Base-by-base conservation (phyloP, 2,113 vertebrate genomes). In the Piaya cayana region DNA sequence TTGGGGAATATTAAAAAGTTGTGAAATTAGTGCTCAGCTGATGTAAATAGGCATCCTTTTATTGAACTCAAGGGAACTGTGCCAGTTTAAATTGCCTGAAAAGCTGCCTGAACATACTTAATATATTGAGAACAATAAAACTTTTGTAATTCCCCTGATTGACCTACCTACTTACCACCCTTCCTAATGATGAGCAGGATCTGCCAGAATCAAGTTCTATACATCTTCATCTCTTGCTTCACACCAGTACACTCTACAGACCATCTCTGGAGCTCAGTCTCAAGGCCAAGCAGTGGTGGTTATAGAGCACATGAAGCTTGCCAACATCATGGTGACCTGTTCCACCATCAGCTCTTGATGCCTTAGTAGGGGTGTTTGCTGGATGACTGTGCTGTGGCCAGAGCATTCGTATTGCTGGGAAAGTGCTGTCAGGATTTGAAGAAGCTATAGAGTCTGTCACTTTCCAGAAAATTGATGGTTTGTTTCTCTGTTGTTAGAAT, bases 231-330 rank as follows among this genome's bases (percentile, higher is more conserved):
- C 58, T 49, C 49, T 70, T 39, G 21, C 59, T 87, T 81, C 39
- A 30, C 1, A 1, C 27, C 47, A 16, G 14, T n/a, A 43, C 17
- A 4, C 32, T 26, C 18, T 25, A 32, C 60, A 23, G 49, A 55
- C 26, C n/a, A 3, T 59, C 70, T 75, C 37, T 70, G 56, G 56
- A 79, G 36, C 37, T 85, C 4, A 1, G 6, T 71, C 7, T 64
- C 2, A 3, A 32, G 47, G 36, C 30, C 3, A 1, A 83, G 62
- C 16, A 20, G 1, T 5, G 26, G 18, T 43, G 43, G 17, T 34
- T 37, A 9, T 6, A 27, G 72, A 45, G 55, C 0, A 2, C 37
- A 1, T 11, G 34, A 56, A 60, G n/a, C 45, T 83, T 3, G 2
- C 20, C 56, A 16, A 29, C 1, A 3, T 43, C 56, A 15, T 1